phyloP scores from a whole-genome alignment of 2,113 vertebrate species.

The Felis chaus region DNA sequence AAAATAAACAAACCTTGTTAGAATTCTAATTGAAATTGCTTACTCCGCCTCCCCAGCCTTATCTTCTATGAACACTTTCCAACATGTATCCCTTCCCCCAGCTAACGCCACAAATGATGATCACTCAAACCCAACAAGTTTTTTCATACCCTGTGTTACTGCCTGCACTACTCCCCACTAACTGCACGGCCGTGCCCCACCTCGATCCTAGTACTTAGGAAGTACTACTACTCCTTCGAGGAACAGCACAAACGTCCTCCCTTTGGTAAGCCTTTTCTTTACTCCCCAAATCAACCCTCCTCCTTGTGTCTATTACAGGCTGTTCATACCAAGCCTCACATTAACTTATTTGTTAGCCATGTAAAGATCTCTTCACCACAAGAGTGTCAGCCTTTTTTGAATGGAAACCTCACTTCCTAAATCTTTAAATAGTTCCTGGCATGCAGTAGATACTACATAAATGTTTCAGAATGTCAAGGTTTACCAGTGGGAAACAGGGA shows the following conservation, averaged over 20 bases:
- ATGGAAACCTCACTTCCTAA: background rate
- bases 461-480: constrained; percentile 12
- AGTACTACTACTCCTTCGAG: background rate
- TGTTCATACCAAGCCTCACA: background rate
- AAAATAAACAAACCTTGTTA: background rate
- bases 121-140: background rate
- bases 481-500: background rate
- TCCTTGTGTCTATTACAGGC: background rate
- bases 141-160: background rate
- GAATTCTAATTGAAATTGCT: constrained; percentile 32
- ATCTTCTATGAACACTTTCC: background rate
- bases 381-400: background rate
- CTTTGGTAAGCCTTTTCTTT: constrained; percentile 12
- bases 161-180: background rate
- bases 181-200: background rate
- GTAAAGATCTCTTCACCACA: background rate
- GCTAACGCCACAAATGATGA: background rate
- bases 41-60: background rate
- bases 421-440: background rate
- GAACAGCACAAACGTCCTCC: background rate
- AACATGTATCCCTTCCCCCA: background rate
- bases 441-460: background rate
- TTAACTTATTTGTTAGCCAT: background rate
- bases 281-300: background rate
- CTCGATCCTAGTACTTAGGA: background rate